A percentile compares a stretch with the other conserved stretches of the same genome.
phyloP scores from a whole-genome alignment of 1,140 invertebrate species.

The Neotoxoptera formosana region DNA sequence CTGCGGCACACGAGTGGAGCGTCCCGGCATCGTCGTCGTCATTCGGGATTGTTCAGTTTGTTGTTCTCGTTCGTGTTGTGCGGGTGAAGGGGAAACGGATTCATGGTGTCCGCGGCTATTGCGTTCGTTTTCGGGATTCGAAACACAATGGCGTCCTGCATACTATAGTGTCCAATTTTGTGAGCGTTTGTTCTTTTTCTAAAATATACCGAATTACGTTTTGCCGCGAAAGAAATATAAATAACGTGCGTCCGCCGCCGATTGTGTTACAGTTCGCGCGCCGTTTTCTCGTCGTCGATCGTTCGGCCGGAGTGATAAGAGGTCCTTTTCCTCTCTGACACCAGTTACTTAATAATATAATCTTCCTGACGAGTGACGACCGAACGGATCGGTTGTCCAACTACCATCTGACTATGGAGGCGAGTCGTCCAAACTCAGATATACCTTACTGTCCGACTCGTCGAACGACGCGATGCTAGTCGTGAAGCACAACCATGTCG shows the following conservation, averaged over 20 bases:
- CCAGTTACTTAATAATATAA: not conserved
- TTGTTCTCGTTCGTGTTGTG: conserved; percentile 18
- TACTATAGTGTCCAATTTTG: not conserved
- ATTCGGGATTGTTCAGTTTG: not conserved
- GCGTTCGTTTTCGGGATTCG: not conserved
- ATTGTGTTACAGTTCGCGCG: not conserved
- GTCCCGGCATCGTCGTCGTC: conserved; percentile 1
- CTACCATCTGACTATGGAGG: not conserved
- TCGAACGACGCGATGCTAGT: not conserved
- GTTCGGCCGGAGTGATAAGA: not conserved
- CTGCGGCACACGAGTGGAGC: conserved; percentile 7
- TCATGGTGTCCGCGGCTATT: not conserved
- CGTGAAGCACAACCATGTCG: not conserved
- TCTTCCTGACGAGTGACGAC: not conserved
- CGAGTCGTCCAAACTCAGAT: not conserved
- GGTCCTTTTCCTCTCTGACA: not conserved
- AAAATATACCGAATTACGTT: not conserved
- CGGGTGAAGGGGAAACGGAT: not conserved
- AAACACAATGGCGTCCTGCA: not conserved
- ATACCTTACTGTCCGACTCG: not conserved
- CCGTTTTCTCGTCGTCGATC: not conserved
- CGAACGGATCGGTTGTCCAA: not conserved
- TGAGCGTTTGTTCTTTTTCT: not conserved
- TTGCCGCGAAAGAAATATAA: not conserved
- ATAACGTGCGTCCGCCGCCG: too few species aligned